A percentile compares a stretch with the other conserved stretches of the same genome.
Conservation (phyloP, 2,113 vertebrate species). For the Drymodes brunneopygia region DNA sequence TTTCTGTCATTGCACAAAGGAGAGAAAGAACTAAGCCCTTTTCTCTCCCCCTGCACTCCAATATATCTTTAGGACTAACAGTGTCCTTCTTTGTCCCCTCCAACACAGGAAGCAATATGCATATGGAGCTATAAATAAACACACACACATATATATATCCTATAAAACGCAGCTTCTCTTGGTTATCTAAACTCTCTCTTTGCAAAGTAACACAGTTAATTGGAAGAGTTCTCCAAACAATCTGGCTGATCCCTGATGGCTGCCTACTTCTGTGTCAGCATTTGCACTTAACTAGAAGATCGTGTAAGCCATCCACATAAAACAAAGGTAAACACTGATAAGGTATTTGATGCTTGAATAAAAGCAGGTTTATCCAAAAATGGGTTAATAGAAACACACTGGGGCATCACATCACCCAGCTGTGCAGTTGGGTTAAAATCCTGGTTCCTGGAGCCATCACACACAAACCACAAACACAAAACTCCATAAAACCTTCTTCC, state of each 20-base stretch:
- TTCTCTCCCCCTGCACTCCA: background rate
- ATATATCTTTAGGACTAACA: background rate
- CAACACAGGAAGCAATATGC: background rate
- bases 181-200: background rate
- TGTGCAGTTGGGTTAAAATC: background rate
- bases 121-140: slow-evolving; percentile 7
- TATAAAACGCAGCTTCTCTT: background rate
- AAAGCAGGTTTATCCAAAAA: background rate
- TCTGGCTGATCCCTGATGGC: background rate
- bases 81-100: background rate
- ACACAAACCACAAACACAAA: background rate
- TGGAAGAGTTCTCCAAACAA: slow-evolving; percentile 4
- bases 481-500: slow-evolving; percentile 19
- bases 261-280: background rate
- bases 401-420: background rate
- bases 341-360: background rate
- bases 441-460: background rate
- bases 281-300: background rate
- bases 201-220: background rate
- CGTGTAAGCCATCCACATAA: background rate
- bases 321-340: background rate
- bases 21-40: background rate
- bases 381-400: background rate
- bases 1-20: background rate
- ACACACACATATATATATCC: background rate